Evolutionary conservation across 2,113 vertebrate species (phyloP), one percentile per base, ranked within the genome.

Genomic region (Eupsittula cactorum): DNA sequence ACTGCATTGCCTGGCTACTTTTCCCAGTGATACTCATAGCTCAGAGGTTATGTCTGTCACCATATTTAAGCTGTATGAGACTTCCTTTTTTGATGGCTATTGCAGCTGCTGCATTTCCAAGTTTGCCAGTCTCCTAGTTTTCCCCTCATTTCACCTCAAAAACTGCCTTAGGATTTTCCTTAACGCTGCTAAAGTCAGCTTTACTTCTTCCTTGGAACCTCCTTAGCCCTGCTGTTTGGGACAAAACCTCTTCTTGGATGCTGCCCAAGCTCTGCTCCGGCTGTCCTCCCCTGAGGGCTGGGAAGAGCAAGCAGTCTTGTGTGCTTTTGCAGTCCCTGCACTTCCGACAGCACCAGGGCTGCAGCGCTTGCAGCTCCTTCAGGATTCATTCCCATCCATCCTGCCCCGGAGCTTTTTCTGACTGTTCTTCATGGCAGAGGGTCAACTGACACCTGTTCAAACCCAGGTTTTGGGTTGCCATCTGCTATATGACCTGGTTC

Each of bases 361-460:
- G 41, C 44, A 3, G 2, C 0, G 0, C 64, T 74, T 33, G 16
- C 62, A 75, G 64, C n/a, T 93, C 60, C 65, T 53, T 50, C 68
- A 35, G 46, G 60, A 50, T 73, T 63, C 0, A 0, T 25, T 86
- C 68, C 67, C 0, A 0, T 63, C 59, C 79, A 35, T 82, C 46
- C 59, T 77, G 41, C 53, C 55, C 24, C 1, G 1, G 16, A 83
- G 63, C 63, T 86, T 62, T 87, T 85, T 70, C 84, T 86, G 79
- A 42, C 53, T 29, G 6, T 83, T 94, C 86, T 86, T 65, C 20
- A 1, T 52, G 75, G 53, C 87, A 67, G 59, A 93, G 94, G 63
- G 78, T 90, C 90, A 96, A 41, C 71, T 63, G 79, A 91, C 87
- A 90, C 90, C 92, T 90, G 71, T 82, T 96, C 93, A 86, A 86